These are phyloP conservation scores for Tetragnatha versicolor DNA, from an alignment of 1,140 invertebrate species.

Conservation along the genomic window DNA sequence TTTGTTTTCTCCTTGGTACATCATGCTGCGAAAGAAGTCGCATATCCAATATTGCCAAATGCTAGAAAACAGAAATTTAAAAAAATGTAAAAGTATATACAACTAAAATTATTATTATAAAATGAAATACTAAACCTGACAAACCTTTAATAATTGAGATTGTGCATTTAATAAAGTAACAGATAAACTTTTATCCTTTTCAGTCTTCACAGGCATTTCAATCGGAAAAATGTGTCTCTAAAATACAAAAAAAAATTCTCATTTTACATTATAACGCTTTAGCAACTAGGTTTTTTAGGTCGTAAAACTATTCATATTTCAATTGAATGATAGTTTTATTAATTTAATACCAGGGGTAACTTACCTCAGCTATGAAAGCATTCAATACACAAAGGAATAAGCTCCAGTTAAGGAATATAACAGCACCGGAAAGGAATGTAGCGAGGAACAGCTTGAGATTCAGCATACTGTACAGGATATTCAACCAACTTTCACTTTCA, in stretches of 20 bases:
- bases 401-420: conserved; percentile 38
- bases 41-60: conserved; percentile 31
- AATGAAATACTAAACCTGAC: not conserved
- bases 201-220: conserved; percentile 14
- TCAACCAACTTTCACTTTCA: conserved; percentile 1
- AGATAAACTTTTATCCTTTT: conserved; percentile 12
- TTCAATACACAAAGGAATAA: conserved; percentile 26
- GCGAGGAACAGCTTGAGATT: conserved; percentile 9
- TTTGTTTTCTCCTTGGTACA: conserved; percentile 25
- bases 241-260: not conserved
- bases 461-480: conserved; percentile 7
- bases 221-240: conserved; percentile 21
- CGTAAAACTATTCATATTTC: too few species aligned
- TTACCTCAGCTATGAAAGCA: conserved; percentile 10
- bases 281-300: too few species aligned
- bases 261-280: too few species aligned
- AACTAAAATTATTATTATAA: not conserved
- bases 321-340: not conserved
- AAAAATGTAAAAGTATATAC: not conserved
- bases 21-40: conserved; percentile 23
- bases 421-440: conserved; percentile 7
- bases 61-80: conserved; percentile 5
- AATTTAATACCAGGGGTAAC: not conserved
- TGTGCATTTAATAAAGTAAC: not conserved
- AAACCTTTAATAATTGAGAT: conserved; percentile 19